Percentiles rank a stretch among this genome's conserved stretches.
Evolutionary conservation across 2,888 invertebrate genomes (phyloP).

Genomic region (Drosophila limbata): DNA sequence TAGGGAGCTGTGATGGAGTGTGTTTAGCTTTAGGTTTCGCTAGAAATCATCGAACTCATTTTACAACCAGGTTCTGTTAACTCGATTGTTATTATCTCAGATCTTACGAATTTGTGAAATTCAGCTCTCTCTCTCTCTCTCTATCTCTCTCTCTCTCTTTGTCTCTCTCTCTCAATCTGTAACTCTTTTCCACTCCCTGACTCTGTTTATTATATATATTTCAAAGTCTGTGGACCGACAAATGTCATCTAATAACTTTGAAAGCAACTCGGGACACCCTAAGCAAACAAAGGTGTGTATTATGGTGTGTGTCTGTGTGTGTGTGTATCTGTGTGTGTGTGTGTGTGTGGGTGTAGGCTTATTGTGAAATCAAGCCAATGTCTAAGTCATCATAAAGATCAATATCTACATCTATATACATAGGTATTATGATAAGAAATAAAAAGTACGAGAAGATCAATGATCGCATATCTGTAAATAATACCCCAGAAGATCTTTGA

Average conservation of each 20-base stretch:
- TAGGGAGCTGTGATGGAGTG: slow-evolving; percentile 50
- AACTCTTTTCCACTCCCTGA: background rate
- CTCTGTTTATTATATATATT: background rate
- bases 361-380: slow-evolving; percentile 24
- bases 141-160: background rate
- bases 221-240: slow-evolving; percentile 8
- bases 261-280: slow-evolving; percentile 6
- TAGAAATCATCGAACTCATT: slow-evolving; percentile 64
- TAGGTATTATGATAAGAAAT: slow-evolving; percentile 14
- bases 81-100: slow-evolving; percentile 67
- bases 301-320: slow-evolving; percentile 6
- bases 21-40: slow-evolving; percentile 40
- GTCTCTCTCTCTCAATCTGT: background rate
- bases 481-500: slow-evolving; percentile 8
- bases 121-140: background rate
- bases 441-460: slow-evolving; percentile 18
- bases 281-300: slow-evolving; percentile 25
- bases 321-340: slow-evolving; percentile 3
- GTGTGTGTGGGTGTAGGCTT: slow-evolving; percentile 8
- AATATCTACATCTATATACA: slow-evolving; percentile 23
- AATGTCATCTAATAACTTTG: slow-evolving; percentile 32
- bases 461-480: slow-evolving; percentile 8
- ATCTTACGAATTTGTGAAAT: slow-evolving; percentile 61
- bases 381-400: slow-evolving; percentile 24
- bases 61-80: slow-evolving; percentile 60